A percentile compares a stretch with the other conserved stretches of the same genome.
These are phyloP conservation scores for Ctenoplectra terminalis DNA, from an alignment of 1,140 invertebrate species.

Conservation along the genomic window DNA sequence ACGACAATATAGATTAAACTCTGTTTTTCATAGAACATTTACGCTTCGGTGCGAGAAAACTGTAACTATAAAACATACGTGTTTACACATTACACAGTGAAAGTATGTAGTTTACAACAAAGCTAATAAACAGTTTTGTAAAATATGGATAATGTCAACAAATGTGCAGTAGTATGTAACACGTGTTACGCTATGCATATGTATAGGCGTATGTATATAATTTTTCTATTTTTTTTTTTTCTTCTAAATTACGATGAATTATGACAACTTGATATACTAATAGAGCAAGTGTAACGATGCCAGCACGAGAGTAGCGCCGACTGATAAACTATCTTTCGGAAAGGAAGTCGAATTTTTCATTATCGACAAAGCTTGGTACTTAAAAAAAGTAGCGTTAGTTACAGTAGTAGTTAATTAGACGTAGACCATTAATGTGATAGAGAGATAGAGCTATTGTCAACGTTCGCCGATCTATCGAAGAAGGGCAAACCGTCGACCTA, in stretches of 20 bases:
- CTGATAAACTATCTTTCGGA: conserved; percentile 11
- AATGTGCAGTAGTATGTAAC: conserved; percentile 21
- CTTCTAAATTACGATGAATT: conserved; percentile 19
- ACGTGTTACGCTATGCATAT: background rate
- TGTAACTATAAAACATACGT: background rate
- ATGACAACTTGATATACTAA: background rate
- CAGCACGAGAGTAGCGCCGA: conserved; percentile 7
- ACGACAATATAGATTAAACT: conserved; percentile 39
- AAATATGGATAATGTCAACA: conserved; percentile 58
- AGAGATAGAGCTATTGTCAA: conserved; percentile 77
- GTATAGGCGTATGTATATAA: background rate
- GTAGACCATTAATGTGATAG: conserved; percentile 77
- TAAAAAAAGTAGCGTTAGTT: conserved; percentile 43
- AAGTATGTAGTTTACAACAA: conserved; percentile 13
- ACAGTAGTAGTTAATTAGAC: conserved; percentile 53
- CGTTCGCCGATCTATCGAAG: conserved; percentile 60
- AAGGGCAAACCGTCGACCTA: conserved; percentile 71
- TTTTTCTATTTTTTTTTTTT: background rate
- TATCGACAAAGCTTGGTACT: conserved; percentile 19
- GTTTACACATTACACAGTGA: background rate
- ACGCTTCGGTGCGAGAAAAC: background rate
- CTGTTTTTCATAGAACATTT: background rate
- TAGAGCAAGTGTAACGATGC: conserved; percentile 11
- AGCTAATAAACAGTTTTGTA: conserved; percentile 41
- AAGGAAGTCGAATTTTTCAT: background rate